Percentiles rank a stretch among this genome's conserved stretches.
Conservation (phyloP, 2,113 vertebrate genomes). For the Trinectes maculatus region DNA sequence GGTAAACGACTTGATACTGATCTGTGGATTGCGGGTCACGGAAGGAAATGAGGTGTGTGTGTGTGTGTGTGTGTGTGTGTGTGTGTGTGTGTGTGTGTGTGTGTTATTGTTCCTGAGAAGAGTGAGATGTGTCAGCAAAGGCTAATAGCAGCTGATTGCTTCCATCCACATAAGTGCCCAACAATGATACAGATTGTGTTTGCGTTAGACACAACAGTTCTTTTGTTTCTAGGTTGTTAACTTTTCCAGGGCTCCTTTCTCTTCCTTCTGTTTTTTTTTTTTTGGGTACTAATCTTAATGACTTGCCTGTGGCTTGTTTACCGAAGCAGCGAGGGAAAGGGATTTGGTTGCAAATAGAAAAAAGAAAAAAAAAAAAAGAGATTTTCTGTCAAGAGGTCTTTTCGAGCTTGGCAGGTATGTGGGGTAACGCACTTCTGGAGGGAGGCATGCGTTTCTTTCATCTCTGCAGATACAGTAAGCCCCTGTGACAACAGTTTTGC, state of each 20-base stretch:
- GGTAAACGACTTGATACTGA: constrained; percentile 31
- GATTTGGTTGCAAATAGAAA: constrained; percentile 31
- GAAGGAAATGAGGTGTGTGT: constrained; percentile 39
- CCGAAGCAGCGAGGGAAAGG: constrained; percentile 48
- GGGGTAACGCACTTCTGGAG: constrained; percentile 52
- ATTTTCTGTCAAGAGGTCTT: constrained; percentile 57
- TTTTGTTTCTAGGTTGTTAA: constrained; percentile 76
- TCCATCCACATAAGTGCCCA: constrained; percentile 61
- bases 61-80: constrained; percentile 43
- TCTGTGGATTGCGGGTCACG: constrained; percentile 38
- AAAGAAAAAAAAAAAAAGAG: constrained; percentile 23
- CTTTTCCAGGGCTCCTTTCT: constrained; percentile 69
- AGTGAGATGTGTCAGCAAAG: constrained; percentile 57
- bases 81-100: constrained; percentile 46
- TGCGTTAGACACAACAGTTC: constrained; percentile 68
- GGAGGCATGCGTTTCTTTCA: constrained; percentile 60
- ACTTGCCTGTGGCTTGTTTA: constrained; percentile 71
- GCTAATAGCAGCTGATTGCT: constrained; percentile 74
- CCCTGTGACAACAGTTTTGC: constrained; percentile 72
- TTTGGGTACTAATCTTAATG: constrained; percentile 50
- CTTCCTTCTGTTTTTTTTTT: constrained; percentile 21
- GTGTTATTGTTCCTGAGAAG: constrained; percentile 57
- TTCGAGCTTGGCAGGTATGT: constrained; percentile 61
- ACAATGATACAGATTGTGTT: constrained; percentile 56
- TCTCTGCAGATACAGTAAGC: constrained; percentile 57